Conservation (phyloP, 2,113 vertebrate genomes). For the Notarius quadriscutis region DNA sequence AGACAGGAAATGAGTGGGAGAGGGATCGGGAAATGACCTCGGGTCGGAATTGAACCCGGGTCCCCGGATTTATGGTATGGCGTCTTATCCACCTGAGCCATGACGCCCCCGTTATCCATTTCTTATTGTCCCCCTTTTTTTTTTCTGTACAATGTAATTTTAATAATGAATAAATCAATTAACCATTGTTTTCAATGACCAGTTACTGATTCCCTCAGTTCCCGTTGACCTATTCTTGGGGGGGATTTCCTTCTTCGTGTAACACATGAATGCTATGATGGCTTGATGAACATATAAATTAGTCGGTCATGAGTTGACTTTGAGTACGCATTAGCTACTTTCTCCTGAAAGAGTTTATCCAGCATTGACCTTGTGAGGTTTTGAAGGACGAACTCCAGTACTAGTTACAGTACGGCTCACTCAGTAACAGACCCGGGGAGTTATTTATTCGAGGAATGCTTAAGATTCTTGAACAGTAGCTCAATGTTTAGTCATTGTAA, state of each 20-base stretch:
- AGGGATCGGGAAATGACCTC: no score
- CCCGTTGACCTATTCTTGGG: not conserved
- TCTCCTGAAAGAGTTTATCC: not conserved
- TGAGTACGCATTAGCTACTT: not conserved
- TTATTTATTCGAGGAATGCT: not conserved
- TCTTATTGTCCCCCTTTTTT: no score
- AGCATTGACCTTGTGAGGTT: not conserved
- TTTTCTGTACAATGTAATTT: no score
- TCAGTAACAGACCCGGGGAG: not conserved
- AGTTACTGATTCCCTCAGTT: not conserved
- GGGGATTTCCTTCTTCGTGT: not conserved
- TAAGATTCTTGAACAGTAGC: not conserved
- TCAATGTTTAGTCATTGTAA: not conserved
- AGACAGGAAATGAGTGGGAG: no score
- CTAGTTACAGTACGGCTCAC: not conserved
- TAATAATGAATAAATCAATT: no score
- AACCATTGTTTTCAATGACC: not conserved
- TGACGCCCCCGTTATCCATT: no score
- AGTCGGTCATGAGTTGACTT: not conserved
- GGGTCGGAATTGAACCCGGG: no score
- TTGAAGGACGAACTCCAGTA: not conserved
- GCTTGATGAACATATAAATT: not conserved
- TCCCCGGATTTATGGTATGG: no score
- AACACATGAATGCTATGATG: not conserved
- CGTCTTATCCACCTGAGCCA: no score